Percentiles rank a stretch among this genome's conserved stretches.
Conservation (phyloP, 1,140 invertebrate species). For the Drosophila malerkotliana region DNA sequence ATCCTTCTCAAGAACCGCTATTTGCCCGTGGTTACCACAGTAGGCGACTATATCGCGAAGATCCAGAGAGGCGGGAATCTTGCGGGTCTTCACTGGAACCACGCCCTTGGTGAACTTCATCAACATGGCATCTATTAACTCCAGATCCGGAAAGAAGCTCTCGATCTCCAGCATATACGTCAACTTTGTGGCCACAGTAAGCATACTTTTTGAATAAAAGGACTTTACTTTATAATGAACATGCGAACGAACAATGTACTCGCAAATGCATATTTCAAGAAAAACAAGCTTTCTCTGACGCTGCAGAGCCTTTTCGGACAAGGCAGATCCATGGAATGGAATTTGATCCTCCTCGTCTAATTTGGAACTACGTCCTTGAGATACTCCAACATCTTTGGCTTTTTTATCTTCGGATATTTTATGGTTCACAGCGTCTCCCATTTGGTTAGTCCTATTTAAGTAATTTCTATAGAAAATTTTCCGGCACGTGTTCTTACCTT, state of each 20-base stretch:
- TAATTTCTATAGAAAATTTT: background rate
- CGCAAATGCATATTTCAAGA: constrained; percentile 62
- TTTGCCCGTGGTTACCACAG: constrained; percentile 53
- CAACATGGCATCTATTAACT: constrained; percentile 65
- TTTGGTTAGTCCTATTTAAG: background rate
- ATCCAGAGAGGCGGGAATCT: constrained; percentile 61
- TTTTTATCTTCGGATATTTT: background rate
- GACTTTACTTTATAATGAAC: constrained; percentile 57
- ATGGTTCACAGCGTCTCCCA: background rate
- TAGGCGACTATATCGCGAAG: constrained; percentile 78
- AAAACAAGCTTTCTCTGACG: constrained; percentile 71
- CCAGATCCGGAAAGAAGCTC: constrained; percentile 68
- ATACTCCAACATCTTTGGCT: background rate
- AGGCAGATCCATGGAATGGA: too few species aligned
- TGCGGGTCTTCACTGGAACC: constrained; percentile 37
- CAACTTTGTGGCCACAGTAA: constrained; percentile 59
- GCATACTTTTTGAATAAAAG: constrained; percentile 41
- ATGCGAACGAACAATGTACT: constrained; percentile 68
- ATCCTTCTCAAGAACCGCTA: constrained; percentile 30
- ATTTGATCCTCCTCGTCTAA: too few species aligned
- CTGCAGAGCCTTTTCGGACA: background rate
- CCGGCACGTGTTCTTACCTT: background rate
- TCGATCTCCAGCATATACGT: constrained; percentile 74
- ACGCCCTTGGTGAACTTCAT: constrained; percentile 54
- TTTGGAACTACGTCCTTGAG: background rate